Evolutionary conservation across 2,113 vertebrate genomes (phyloP), one percentile per base, ranked within the genome.

Genomic region (Cephalopholis sonnerati): DNA sequence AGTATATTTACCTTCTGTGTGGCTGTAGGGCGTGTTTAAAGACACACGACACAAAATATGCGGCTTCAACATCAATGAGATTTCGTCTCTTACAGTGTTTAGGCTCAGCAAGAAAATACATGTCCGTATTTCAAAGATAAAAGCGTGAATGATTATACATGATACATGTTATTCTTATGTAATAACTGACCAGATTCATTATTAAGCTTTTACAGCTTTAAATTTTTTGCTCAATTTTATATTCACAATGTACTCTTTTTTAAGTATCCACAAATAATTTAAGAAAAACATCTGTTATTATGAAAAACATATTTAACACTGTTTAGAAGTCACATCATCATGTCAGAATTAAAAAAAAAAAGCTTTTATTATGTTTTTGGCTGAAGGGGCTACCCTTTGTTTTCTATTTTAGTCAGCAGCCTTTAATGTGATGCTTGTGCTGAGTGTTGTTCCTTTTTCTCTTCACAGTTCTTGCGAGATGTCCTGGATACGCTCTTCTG

Each of bases 401-500:
- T 84, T 36, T 91, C 77, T 88, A 87, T 91, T 85, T 86, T 68
- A 48, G 81, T 77, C 1, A 32, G 7, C 50, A 48, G 24, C 25
- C 70, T 87, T 87, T 81, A 25, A 88, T 83, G 72, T 63, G 77
- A 74, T 51, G 65, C 24, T 64, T 63, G 57, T 82, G 73, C 68
- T 76, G 20, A 83, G 25, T 73, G 46, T 77, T 65, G 22, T 84
- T 73, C 48, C 74, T 53, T 59, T 73, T 58, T 78, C 41, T 44
- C 57, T 3, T 94, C 94, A 74, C 92, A 99, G 98, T 99, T 99
- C 89, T 88, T 99, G 58, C 96, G 98, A 95, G 97, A 99, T 86
- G 97, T 99, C 90, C 94, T 99, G 61, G 98, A 99, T 90, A 98
- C 98, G 0, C 93, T 99, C 39, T 99, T 99, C 87, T 97, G 98